Conservation (phyloP, 1,140 invertebrate genomes). For the Paraescarpia echinospica region DNA sequence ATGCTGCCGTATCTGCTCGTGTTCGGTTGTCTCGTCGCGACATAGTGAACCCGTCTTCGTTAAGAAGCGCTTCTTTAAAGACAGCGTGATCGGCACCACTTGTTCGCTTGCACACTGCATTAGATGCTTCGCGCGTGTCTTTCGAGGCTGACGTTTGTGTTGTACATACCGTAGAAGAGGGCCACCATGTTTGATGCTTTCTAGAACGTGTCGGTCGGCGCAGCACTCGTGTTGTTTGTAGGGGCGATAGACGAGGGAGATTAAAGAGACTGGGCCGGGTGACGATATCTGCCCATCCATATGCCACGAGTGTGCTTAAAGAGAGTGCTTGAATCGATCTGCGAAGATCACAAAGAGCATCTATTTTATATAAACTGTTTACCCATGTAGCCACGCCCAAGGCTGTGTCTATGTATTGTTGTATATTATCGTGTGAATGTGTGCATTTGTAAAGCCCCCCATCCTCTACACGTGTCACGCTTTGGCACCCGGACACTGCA, state of each 20-base stretch:
- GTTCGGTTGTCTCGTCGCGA: neutral
- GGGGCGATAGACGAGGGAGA: neutral
- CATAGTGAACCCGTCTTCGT: neutral
- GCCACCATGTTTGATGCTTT: neutral
- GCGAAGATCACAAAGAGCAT: neutral
- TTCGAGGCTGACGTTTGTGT: neutral
- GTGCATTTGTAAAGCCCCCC: constrained; percentile 2
- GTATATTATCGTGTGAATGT: neutral
- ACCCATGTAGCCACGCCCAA: neutral
- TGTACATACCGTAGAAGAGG: neutral
- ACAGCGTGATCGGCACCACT: neutral
- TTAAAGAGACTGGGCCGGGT: neutral
- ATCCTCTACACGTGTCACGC: neutral
- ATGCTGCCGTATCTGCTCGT: neutral
- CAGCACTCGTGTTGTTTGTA: neutral
- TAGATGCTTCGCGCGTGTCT: neutral
- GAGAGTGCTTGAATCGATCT: neutral
- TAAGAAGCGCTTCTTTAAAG: neutral
- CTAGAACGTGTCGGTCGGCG: neutral
- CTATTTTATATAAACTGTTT: constrained; percentile 7
- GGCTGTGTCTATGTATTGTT: neutral
- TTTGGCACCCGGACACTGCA: neutral
- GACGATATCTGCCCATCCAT: neutral
- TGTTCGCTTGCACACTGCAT: neutral
- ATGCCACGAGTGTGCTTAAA: neutral